Base-by-base conservation (phyloP, 2,797 vertebrate genomes). In the Manis pentadactyla region DNA sequence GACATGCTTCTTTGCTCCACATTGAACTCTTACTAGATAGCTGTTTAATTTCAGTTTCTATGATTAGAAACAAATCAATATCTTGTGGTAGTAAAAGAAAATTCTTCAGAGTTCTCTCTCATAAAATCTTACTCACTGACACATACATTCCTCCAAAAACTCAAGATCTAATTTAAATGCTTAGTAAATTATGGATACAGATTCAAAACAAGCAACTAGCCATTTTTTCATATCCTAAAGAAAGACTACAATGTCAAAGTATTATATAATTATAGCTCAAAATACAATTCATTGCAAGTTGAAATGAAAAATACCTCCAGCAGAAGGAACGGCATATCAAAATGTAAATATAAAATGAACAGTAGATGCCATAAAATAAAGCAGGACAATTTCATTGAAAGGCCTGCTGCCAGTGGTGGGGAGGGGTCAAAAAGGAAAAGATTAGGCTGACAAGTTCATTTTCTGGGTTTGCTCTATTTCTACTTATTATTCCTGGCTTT, bases 341-440 rank as follows among this genome's bases (percentile, higher is more conserved):
- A 81, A 90, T 85, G 23, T 66, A 95, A 85, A 91, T 96, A 34
- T 91, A 90, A 94, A 96, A 69, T 53, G 93, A 94, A 93, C n/a
- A 81, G 13, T 25, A 46, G 83, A 69, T 51, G 34, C 39, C 51
- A 93, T 84, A 90, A 91, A 96, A 94, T 78, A 90, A 90, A 75
- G 51, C 27, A 87, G 23, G 90, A 83, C 7, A 37, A 73, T 83
- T 86, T 87, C 85, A 92, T 0, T 51, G 31, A 83, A 79, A 29
- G 34, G 46, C 3, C n/a, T 91, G 31, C 8, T 77, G 78, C 31
- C 57, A 68, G 51, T 18, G 14, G 21, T 68, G 18, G 17, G 18
- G 53, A 84, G 53, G 9, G 10, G 68, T 51, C 55, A 61, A 7
- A 7, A 39, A n/a, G 46, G 78, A n/a, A 78, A 79, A 68, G 53